Evolutionary conservation across 2,888 invertebrate species (phyloP).

Genomic region (Cancer borealis): DNA sequence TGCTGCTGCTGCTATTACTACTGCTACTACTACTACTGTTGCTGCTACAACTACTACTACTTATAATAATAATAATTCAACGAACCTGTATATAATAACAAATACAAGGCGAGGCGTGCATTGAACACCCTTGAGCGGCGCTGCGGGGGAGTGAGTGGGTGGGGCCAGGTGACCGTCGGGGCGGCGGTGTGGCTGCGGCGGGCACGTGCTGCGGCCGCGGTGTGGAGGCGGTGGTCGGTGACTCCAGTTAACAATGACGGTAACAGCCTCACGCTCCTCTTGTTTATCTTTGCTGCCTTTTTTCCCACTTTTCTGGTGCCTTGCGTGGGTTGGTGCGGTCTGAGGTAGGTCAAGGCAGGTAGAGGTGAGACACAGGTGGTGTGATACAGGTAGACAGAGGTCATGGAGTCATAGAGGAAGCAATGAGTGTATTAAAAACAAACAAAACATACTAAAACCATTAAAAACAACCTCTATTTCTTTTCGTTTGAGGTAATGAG

Average conservation of each 20-base stretch:
- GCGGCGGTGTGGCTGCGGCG: neutral
- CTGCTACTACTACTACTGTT: neutral
- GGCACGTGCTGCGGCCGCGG: conserved; percentile 27
- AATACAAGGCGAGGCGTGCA: neutral
- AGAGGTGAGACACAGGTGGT: neutral
- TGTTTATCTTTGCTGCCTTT: neutral
- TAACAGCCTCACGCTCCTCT: neutral
- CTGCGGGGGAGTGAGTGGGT: neutral
- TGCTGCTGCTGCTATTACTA: no score
- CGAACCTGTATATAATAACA: neutral
- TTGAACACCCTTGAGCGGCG: neutral
- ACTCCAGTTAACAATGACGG: conserved; percentile 5
- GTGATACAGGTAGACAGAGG: neutral
- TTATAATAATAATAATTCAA: neutral
- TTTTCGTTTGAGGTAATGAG: neutral
- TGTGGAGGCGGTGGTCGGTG: conserved; percentile 16
- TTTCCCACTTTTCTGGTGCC: neutral
- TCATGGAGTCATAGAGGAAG: neutral
- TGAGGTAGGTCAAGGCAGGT: neutral
- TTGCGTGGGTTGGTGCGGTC: neutral
- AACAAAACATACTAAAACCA: neutral
- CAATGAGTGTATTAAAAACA: neutral
- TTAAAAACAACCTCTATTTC: neutral
- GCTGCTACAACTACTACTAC: neutral
- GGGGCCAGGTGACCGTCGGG: neutral